Evolutionary conservation across 2,797 vertebrate species (phyloP).

Genomic region (Poecilia gillii): DNA sequence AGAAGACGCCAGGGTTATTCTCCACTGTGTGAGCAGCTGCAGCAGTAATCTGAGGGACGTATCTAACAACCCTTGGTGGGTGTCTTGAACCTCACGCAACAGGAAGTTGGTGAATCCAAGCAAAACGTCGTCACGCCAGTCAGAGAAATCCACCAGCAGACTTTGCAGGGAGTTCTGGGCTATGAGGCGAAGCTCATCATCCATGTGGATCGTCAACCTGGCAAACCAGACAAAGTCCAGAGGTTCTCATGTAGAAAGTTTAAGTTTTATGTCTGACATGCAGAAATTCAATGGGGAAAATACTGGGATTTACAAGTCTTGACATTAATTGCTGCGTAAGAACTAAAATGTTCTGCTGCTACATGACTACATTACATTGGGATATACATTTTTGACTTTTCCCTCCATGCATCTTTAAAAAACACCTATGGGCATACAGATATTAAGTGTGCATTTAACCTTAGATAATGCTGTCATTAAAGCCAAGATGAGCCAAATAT

Average conservation of each 20-base stretch:
- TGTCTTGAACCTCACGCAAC: conserved; percentile 93
- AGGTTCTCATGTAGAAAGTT: background rate
- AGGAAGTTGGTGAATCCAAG: conserved; percentile 96
- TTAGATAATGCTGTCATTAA: background rate
- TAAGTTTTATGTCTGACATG: background rate
- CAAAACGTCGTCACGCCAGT: conserved; percentile 96
- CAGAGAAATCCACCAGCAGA: conserved; percentile 92
- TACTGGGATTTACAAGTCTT: background rate
- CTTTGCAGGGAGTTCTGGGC: conserved; percentile 98
- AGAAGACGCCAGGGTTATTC: conserved; percentile 85
- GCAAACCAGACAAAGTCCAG: background rate
- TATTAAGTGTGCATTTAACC: background rate
- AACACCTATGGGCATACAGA: background rate
- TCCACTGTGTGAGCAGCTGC: conserved; percentile 97
- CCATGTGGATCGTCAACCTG: conserved; percentile 98
- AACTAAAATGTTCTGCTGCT: background rate
- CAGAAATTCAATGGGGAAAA: background rate
- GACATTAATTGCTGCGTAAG: too few species aligned
- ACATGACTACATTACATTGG: background rate
- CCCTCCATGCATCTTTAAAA: background rate
- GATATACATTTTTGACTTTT: background rate
- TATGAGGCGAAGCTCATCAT: conserved; percentile 95
- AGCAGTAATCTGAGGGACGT: conserved; percentile 93
- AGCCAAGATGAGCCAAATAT: background rate
- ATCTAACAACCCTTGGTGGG: conserved; percentile 91